Evolutionary conservation across 2,888 invertebrate genomes (phyloP), one percentile per base, ranked within the genome.

Genomic region (Lasioglossum malachurum): DNA sequence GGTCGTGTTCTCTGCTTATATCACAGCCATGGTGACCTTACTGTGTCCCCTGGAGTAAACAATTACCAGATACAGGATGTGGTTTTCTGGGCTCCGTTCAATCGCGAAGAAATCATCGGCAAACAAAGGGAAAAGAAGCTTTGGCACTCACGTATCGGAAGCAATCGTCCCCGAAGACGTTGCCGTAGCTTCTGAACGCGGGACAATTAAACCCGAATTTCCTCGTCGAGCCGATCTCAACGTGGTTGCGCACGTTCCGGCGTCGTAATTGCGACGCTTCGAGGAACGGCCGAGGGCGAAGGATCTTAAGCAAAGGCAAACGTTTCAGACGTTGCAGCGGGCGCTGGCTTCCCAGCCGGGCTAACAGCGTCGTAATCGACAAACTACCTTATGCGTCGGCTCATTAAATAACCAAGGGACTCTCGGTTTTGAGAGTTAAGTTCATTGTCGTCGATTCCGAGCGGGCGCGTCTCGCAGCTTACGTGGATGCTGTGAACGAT

Each of bases 321-420:
- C 77, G 86, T 81, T 87, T 82, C 82, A 41, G 72, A 74, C 53
- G 44, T 75, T 5, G 27, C 31, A 27, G 46, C 49, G 27, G 31
- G 75, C 84, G 82, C 83, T 80, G 78, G 82, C 41, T 71, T 78
- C 78, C 60, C 46, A 27, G 23, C 49, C 71, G 78, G 67, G 78
- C 79, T 83, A 91, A 92, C 92, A 92, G 91, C 92, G 86, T 83
- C 84, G 83, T 92, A 93, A 93, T 93, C 90, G 92, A 89, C 91
- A 91, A 93, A 90, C 90, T 92, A 88, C 91, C 92, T 92, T 90
- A 91, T 88, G 87, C 86, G 81, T 76, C 78, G 89, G 92, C 90
- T 92, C 93, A 90, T 93, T 93, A 93, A 93, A 93, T 93, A 93
- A 92, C 90, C 91, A 90, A 91, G 83, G 82, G 90, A 89, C 90